phyloP scores from a whole-genome alignment of 2,888 invertebrate species.

The Cephonodes hylas region DNA sequence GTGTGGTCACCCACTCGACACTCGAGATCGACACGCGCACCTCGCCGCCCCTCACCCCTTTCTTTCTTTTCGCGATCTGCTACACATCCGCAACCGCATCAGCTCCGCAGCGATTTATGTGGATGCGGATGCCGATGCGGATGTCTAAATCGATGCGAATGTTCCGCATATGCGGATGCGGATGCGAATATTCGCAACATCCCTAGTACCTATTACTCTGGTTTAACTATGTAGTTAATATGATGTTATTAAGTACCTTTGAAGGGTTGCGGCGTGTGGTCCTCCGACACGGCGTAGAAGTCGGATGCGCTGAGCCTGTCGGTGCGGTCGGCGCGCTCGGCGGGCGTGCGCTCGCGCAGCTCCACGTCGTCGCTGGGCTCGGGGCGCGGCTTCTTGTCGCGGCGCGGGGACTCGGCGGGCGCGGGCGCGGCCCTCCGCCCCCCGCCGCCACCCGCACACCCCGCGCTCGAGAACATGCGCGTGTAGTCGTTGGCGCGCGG shows the following conservation, averaged over 20 bases:
- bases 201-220: neutral
- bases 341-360: conserved; percentile 42
- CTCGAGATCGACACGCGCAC: too few relatives aligned
- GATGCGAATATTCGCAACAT: too few relatives aligned
- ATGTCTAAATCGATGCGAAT: too few relatives aligned
- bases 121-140: too few relatives aligned
- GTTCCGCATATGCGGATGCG: too few relatives aligned
- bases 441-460: conserved; percentile 33
- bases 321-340: conserved; percentile 26
- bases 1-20: too few relatives aligned
- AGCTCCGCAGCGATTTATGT: too few relatives aligned
- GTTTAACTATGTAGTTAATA: neutral
- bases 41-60: too few relatives aligned
- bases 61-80: too few relatives aligned
- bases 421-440: conserved; percentile 67
- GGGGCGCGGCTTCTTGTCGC: conserved; percentile 72
- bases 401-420: conserved; percentile 68
- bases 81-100: too few relatives aligned
- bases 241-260: conserved; percentile 51
- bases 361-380: conserved; percentile 44
- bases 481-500: conserved; percentile 81
- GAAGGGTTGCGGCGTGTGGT: conserved; percentile 74
- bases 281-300: conserved; percentile 73
- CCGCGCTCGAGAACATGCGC: conserved; percentile 74
- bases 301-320: conserved; percentile 75